A percentile compares a stretch with the other conserved stretches of the same genome.
phyloP scores from a whole-genome alignment of 2,797 vertebrate genomes.

The Scolopax bukidnonensis region DNA sequence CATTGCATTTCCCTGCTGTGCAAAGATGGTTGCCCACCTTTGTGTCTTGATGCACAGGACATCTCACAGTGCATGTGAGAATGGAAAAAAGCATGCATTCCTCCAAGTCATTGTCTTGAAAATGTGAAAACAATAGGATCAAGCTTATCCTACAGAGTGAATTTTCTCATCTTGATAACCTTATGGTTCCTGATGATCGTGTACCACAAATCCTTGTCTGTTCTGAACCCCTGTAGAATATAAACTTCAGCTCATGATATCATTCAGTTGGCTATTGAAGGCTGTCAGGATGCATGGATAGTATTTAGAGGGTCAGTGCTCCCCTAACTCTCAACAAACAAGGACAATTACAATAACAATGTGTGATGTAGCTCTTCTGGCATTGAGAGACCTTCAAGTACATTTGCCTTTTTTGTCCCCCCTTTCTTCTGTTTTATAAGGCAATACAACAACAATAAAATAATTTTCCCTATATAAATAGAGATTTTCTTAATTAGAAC shows the following conservation, averaged over 20 bases:
- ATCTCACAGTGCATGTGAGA: background rate
- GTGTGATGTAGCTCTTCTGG: background rate
- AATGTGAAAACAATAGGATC: background rate
- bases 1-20: background rate
- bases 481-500: background rate
- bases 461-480: background rate
- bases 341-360: background rate
- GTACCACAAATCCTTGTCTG: background rate
- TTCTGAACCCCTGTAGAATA: background rate
- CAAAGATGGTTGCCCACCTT: background rate
- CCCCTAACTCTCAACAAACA: background rate
- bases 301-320: background rate
- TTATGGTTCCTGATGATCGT: background rate
- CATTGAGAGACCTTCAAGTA: background rate
- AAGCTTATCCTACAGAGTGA: background rate
- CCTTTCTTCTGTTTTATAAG: background rate
- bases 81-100: background rate
- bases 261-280: background rate
- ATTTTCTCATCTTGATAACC: background rate
- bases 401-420: background rate
- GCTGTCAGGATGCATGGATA: background rate
- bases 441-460: background rate
- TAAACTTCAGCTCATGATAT: background rate
- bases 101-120: background rate
- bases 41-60: background rate